Base-by-base conservation (phyloP, 1,140 invertebrate genomes). In the Delia radicum region DNA sequence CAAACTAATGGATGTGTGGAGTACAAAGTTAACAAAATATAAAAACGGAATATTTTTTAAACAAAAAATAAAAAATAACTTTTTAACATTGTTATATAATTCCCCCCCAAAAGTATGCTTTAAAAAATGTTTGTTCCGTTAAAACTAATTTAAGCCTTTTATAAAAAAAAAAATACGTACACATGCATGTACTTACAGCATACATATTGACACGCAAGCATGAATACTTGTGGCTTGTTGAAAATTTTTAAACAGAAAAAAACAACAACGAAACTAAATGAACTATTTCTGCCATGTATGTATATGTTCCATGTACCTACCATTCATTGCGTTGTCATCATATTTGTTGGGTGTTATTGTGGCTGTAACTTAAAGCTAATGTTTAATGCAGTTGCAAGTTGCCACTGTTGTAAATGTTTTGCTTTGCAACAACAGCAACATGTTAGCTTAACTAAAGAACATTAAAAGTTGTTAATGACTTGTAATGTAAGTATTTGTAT, bases 391-490 rank as follows among this genome's bases (percentile, higher is more conserved):
- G 48, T 55, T 55, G 48, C 48, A n/a, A 55, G 48, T 55, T 55
- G 48, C 48, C 48, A 55, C 48, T 55, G 24, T 55, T 55, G 18
- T 55, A 21, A 55, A 55, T 5, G 0, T 42, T 42, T 42, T 10
- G 3, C n/a, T 10, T 42, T 37, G 29, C 15, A 18, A 21, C 18
- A 4, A 6, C 63, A 33, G 21, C 31, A 69, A 33, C 29, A 69
- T 69, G 29, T 69, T 69, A 33, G 65, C 65, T 69, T 69, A 69
- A 69, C 65, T 33, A 69, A 33, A 37, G 29, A 69, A 69, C 65
- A 69, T 69, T 69, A 69, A 69, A 69, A 69, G 65, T 69, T 69
- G 65, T 69, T 69, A 69, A 69, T 69, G 65, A 69, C 65, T 69
- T 69, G 65, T 69, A 69, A 69, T 69, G 65, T n/a, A n/a, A n/a